Conservation (phyloP, 2,797 vertebrate species). For the Pseudocheirus occidentalis region DNA sequence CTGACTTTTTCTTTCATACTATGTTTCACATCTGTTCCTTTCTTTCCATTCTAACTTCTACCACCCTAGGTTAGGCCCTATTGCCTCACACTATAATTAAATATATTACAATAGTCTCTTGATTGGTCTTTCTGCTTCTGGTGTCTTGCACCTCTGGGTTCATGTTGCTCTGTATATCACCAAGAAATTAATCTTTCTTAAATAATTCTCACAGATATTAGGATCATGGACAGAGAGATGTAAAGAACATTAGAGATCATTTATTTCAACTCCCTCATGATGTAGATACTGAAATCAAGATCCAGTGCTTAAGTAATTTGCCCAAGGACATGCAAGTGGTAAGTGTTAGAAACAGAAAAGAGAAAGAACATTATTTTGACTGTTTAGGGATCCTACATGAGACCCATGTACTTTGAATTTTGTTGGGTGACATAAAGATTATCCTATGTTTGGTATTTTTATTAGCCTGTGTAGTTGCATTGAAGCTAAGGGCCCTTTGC, state of each 20-base stretch:
- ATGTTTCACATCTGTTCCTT: not conserved
- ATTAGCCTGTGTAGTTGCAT: not conserved
- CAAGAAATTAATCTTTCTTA: not conserved
- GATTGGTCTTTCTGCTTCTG: not conserved
- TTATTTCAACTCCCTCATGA: not conserved
- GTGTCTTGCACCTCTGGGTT: not conserved
- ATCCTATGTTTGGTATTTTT: not conserved
- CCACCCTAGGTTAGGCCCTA: not conserved
- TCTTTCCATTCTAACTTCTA: not conserved
- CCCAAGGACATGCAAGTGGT: not conserved
- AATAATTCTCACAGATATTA: not conserved
- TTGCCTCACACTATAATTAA: not conserved
- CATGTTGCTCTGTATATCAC: not conserved
- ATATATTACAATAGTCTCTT: not conserved
- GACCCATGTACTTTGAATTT: not conserved
- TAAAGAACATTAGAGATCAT: not conserved
- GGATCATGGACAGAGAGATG: not conserved
- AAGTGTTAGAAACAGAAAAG: not conserved
- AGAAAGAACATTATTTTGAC: not conserved
- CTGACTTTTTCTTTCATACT: conserved; percentile 3
- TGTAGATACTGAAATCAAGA: not conserved
- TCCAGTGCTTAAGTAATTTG: not conserved
- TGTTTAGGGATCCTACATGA: not conserved
- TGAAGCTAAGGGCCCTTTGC: not conserved
- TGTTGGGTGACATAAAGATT: not conserved